Evolutionary conservation across 2,797 vertebrate genomes (phyloP).

Genomic region (Chelonia mydas): DNA sequence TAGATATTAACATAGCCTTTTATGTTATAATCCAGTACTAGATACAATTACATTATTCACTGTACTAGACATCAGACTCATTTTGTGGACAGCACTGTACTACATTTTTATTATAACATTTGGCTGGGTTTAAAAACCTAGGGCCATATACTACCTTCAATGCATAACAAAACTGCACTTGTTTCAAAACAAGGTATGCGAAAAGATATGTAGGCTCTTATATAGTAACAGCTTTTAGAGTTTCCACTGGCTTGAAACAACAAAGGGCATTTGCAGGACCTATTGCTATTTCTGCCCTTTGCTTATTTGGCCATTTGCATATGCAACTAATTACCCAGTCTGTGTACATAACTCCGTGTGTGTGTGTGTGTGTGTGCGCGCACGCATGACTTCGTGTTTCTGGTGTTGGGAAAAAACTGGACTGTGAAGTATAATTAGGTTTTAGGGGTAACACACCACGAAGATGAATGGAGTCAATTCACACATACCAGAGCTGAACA

Average conservation of each 20-base stretch:
- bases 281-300: neutral
- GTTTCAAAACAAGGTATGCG: constrained; percentile 3
- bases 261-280: neutral
- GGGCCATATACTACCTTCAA: neutral
- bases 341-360: accelerated
- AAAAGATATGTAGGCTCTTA: neutral
- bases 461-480: accelerated
- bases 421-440: neutral
- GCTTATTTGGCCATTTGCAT: neutral
- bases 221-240: neutral
- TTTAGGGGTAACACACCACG: neutral
- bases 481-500: neutral
- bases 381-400: neutral
- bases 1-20: neutral
- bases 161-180: neutral
- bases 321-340: neutral
- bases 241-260: neutral
- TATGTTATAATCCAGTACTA: neutral
- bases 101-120: neutral
- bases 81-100: neutral
- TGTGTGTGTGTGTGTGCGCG: neutral
- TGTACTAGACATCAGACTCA: neutral
- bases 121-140: neutral
- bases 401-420: neutral
- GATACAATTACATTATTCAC: neutral